Evolutionary conservation across 2,888 invertebrate species (phyloP).

Genomic region (Didymodactylos carnosus): DNA sequence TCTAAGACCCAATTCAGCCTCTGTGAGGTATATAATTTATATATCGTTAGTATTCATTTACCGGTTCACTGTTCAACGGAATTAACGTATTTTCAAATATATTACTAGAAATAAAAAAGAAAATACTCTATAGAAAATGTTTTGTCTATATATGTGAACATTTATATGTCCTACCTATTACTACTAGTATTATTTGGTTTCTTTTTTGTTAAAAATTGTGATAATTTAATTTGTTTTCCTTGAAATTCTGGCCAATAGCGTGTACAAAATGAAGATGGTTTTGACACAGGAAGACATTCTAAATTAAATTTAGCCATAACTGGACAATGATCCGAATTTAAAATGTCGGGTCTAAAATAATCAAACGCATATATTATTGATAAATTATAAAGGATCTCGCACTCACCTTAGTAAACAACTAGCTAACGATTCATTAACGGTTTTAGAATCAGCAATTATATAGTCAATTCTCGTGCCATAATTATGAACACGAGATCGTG

Average conservation of each 20-base stretch:
- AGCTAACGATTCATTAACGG: constrained; percentile 57
- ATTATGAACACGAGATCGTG: constrained; percentile 63
- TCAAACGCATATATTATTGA: constrained; percentile 25
- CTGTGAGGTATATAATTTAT: too few species aligned
- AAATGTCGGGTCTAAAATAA: constrained; percentile 52
- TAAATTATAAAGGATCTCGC: background rate
- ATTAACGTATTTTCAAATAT: too few species aligned
- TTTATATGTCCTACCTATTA: background rate
- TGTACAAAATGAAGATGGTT: constrained; percentile 33
- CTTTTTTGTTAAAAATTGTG: constrained; percentile 18
- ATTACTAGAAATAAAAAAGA: too few species aligned
- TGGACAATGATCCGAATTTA: constrained; percentile 91
- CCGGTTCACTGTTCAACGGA: too few species aligned
- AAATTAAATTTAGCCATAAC: constrained; percentile 37
- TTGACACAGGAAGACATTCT: constrained; percentile 19
- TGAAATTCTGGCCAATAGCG: constrained; percentile 37
- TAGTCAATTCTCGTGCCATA: constrained; percentile 60
- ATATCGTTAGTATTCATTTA: too few species aligned
- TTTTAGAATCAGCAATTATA: constrained; percentile 26
- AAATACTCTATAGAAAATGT: too few species aligned
- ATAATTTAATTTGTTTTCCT: constrained; percentile 29
- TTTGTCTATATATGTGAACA: too few species aligned
- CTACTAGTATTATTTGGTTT: background rate
- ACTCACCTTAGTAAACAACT: background rate
- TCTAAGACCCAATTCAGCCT: too few species aligned